Percentiles rank a stretch among this genome's conserved stretches.
phyloP scores from a whole-genome alignment of 2,888 invertebrate genomes.

The Drosophila robusta region DNA sequence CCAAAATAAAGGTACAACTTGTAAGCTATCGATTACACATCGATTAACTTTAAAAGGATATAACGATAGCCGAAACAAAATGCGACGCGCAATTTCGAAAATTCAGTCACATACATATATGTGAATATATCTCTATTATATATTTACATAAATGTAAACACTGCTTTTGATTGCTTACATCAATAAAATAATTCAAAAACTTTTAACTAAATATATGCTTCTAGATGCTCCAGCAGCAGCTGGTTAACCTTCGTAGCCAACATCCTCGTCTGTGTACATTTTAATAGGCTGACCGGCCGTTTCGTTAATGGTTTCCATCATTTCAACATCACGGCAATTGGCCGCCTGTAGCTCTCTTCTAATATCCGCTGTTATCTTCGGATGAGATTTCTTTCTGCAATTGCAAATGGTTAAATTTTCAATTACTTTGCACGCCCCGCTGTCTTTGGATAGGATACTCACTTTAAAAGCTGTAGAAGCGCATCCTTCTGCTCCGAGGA shows the following conservation, averaged over 20 bases:
- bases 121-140: constrained; percentile 23
- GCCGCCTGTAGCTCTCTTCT: constrained; percentile 94
- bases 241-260: constrained; percentile 64
- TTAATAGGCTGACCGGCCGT: constrained; percentile 61
- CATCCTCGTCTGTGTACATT: constrained; percentile 80
- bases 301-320: constrained; percentile 82
- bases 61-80: neutral
- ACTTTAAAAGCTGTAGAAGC: constrained; percentile 90
- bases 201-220: constrained; percentile 16
- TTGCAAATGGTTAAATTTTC: constrained; percentile 1
- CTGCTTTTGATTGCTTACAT: constrained; percentile 22
- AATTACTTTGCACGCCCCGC: constrained; percentile 14
- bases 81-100: neutral
- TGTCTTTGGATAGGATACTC: constrained; percentile 4
- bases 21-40: neutral
- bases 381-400: constrained; percentile 83
- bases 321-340: constrained; percentile 91
- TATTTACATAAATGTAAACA: constrained; percentile 44
- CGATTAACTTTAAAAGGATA: neutral
- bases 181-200: constrained; percentile 29
- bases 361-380: constrained; percentile 89
- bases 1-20: too few species aligned
- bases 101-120: constrained; percentile 17
- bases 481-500: constrained; percentile 96
- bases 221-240: neutral